Evolutionary conservation across 64 coral and sea anemone genomes (phyloP), one percentile per base, ranked within the genome.

Genomic region (Montipora foliosa): DNA sequence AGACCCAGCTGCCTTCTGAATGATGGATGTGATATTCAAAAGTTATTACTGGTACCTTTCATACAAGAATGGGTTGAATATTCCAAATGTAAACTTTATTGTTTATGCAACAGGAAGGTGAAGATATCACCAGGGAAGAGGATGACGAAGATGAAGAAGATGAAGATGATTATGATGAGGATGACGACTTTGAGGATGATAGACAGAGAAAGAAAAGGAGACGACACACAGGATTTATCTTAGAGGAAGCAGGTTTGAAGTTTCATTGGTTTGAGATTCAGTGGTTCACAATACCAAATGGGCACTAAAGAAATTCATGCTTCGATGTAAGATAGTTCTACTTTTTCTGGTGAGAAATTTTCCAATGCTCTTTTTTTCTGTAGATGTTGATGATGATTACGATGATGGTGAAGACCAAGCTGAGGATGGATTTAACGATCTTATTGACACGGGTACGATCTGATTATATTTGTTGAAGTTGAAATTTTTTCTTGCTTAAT

Each of bases 321-420:
- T 45, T 8, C 13, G 12, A 15, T 16, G 3, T n/a, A 70, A 71
- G 37, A 45, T 37, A 44, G 73, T 45, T 75, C 6, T 45, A 37
- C 10, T 12, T 46, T 1, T 75, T 45, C 0, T 2, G 6, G 6
- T 13, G 37, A 75, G 10, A 11, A 44, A 75, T 7, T 71, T 25
- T 71, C 21, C 20, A 71, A 5, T 71, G 17, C 19, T 71, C 1
- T 21, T 71, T 71, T 57, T 29, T 12, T 67, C 82, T 90, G 11
- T 58, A 99, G 98, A 99, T 85, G 98, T 99, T 90, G 98, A 99
- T 77, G 98, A 99, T 79, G 98, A 99, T 55, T 91, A 90, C 74
- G 96, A 99, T 87, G 98, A 99, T 59, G 98, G 89, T 58, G 98
- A 88, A 12, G 92, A 76, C 15, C 91, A 93, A 78, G 92, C 95